Evolutionary conservation across 2,797 vertebrate species (phyloP).

Genomic region (Chelonia mydas): DNA sequence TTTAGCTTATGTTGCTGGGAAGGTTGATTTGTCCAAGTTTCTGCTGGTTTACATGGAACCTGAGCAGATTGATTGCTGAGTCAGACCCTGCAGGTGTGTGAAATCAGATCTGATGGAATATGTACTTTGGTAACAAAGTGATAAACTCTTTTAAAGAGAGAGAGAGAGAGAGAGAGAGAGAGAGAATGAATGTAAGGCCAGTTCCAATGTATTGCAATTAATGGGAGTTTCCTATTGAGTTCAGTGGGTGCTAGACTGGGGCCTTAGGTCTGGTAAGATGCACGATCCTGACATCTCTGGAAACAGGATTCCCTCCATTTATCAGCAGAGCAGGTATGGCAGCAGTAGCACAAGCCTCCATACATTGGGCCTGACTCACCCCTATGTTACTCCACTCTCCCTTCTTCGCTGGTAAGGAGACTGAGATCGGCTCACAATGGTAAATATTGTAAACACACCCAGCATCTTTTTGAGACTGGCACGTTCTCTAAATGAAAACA

Average conservation of each 20-base stretch:
- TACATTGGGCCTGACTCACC: rapidly evolving
- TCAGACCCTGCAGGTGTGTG: slow-evolving; percentile 16
- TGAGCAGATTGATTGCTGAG: slow-evolving; percentile 61
- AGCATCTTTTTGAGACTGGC: rapidly evolving
- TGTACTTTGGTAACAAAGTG: background rate
- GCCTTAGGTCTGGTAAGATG: rapidly evolving
- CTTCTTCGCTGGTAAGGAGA: background rate
- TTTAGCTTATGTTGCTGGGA: background rate
- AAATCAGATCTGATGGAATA: slow-evolving; percentile 3
- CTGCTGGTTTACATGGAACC: slow-evolving; percentile 47
- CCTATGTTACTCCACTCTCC: background rate
- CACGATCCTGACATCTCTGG: background rate
- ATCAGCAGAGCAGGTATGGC: background rate
- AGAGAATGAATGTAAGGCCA: background rate
- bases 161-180: background rate
- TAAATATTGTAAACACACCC: background rate
- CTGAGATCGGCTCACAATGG: background rate
- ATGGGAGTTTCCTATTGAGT: background rate
- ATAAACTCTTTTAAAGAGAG: background rate
- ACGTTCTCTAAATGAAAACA: background rate
- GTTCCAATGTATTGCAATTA: background rate
- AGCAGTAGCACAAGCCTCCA: rapidly evolving
- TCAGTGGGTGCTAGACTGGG: background rate
- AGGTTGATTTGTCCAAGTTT: background rate
- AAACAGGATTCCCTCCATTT: background rate